Conservation (phyloP, 2,888 invertebrate genomes). For the Cantharis rustica region DNA sequence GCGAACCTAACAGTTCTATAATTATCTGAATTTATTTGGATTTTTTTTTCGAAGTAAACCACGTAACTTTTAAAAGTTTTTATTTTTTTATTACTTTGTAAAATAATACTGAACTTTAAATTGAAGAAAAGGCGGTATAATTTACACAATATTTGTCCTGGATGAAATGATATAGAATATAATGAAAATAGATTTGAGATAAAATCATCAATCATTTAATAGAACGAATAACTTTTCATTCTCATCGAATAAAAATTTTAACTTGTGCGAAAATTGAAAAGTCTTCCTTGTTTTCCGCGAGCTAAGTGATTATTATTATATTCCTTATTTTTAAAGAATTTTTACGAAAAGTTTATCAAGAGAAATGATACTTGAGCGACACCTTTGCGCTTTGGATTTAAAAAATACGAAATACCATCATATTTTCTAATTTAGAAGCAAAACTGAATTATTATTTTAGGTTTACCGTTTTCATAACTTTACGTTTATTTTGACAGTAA, state of each 20-base stretch:
- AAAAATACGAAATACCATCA: neutral
- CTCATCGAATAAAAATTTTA: neutral
- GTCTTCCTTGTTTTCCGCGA: neutral
- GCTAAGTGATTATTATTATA: neutral
- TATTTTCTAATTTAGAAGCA: neutral
- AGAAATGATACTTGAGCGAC: neutral
- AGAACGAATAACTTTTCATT: neutral
- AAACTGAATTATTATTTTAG: neutral
- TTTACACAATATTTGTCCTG: neutral
- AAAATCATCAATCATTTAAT: neutral
- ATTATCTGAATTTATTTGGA: too few relatives aligned
- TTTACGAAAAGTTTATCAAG: neutral
- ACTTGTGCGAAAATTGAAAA: neutral
- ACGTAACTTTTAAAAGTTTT: too few relatives aligned
- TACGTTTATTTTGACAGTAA: neutral
- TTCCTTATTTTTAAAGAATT: neutral
- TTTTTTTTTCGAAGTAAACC: too few relatives aligned
- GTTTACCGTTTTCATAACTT: neutral
- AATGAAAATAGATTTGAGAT: neutral
- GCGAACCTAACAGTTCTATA: too few relatives aligned
- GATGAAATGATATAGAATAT: neutral
- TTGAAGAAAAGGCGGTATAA: neutral
- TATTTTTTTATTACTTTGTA: too few relatives aligned
- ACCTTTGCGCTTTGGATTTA: neutral
- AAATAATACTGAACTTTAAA: neutral